These are phyloP conservation scores for Mythimna vitellina DNA, from an alignment of 2,888 invertebrate species.

Conservation along the genomic window DNA sequence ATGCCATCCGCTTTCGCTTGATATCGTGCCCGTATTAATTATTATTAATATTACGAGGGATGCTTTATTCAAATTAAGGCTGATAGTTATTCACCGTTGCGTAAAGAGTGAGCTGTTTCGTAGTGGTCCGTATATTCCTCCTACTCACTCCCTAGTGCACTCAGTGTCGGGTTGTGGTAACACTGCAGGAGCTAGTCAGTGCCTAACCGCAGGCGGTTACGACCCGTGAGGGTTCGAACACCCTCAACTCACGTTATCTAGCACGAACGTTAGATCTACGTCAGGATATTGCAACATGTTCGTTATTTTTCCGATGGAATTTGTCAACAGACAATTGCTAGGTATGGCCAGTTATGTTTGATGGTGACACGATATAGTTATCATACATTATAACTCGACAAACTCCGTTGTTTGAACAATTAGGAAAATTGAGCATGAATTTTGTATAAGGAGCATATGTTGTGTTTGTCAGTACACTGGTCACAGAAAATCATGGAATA, in stretches of 20 bases:
- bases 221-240: background rate
- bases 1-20: background rate
- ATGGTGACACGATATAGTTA: constrained; percentile 12
- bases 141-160: background rate
- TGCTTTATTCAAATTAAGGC: constrained; percentile 29
- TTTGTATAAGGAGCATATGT: background rate
- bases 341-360: constrained; percentile 12
- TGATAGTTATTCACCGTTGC: constrained; percentile 2
- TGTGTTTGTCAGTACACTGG: background rate
- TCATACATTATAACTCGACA: too few relatives aligned
- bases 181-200: background rate
- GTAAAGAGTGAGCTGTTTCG: background rate
- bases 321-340: constrained; percentile 30
- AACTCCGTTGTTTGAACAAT: background rate
- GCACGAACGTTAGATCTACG: constrained; percentile 9
- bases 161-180: background rate
- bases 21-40: constrained; percentile 1
- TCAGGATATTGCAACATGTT: constrained; percentile 9
- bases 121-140: background rate
- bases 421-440: background rate
- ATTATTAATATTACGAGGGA: constrained; percentile 5
- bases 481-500: too few relatives aligned
- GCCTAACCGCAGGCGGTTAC: constrained; percentile 14
- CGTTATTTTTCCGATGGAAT: background rate
- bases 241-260: background rate